Conservation (phyloP, 53 echinoderm and acorn worm species). For the Mesocentrotus franciscanus region DNA sequence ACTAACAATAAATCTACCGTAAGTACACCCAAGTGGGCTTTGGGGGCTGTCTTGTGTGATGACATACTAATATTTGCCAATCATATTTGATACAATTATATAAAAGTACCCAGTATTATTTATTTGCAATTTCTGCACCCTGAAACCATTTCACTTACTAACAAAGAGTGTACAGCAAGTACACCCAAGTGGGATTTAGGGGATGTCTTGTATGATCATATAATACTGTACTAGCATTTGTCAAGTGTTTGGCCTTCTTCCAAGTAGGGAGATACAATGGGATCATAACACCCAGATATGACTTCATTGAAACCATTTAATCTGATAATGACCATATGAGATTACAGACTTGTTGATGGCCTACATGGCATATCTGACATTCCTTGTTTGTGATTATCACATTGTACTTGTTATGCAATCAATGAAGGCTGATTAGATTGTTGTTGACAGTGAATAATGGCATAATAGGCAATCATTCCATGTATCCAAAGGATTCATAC, state of each 20-base stretch:
- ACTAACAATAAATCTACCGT: too few species aligned
- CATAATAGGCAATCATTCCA: neutral
- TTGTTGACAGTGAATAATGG: neutral
- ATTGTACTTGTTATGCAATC: neutral
- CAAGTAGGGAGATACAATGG: neutral
- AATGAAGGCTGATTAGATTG: neutral
- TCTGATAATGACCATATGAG: constrained; percentile 33
- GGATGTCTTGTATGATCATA: neutral
- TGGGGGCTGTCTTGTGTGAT: too few species aligned
- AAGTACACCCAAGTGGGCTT: too few species aligned
- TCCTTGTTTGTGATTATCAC: constrained; percentile 16
- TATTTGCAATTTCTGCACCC: too few species aligned
- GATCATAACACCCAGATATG: constrained; percentile 31
- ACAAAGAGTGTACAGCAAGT: neutral
- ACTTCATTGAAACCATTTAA: neutral
- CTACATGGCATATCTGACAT: constrained; percentile 27
- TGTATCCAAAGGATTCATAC: neutral
- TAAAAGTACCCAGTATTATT: too few species aligned
- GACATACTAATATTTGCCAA: too few species aligned
- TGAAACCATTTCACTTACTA: too few species aligned
- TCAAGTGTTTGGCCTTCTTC: constrained; percentile 7
- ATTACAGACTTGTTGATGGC: constrained; percentile 13
- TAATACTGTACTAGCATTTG: neutral
- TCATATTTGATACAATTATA: too few species aligned
- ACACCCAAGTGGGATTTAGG: neutral